These are phyloP conservation scores for Idris sp. DNA, from an alignment of 1,140 invertebrate genomes.

Conservation along the genomic window DNA sequence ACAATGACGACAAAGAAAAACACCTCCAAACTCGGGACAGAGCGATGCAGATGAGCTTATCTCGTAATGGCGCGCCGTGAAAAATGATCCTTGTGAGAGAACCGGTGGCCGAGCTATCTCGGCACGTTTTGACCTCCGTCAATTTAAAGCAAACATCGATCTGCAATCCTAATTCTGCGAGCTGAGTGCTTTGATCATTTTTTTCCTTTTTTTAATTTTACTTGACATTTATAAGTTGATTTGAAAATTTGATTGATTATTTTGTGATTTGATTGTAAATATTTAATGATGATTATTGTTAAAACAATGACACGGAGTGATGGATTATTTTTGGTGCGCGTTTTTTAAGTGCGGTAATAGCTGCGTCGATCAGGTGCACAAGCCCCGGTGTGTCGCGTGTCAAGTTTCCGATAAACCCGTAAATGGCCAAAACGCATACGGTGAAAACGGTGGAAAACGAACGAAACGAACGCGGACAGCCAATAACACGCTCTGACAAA, in stretches of 20 bases:
- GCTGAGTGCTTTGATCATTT: too few species aligned
- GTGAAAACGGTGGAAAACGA: constrained; percentile 60
- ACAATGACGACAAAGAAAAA: constrained; percentile 68
- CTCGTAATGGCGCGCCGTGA: constrained; percentile 64
- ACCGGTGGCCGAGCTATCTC: constrained; percentile 46
- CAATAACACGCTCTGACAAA: constrained; percentile 69
- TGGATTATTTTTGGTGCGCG: constrained; percentile 63
- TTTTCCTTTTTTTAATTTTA: too few species aligned
- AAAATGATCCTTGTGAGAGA: constrained; percentile 74
- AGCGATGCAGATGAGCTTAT: constrained; percentile 61
- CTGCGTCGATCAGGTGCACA: constrained; percentile 72
- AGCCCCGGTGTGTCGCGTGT: constrained; percentile 69
- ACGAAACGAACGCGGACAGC: constrained; percentile 60
- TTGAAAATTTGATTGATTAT: constrained; percentile 31
- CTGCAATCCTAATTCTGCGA: constrained; percentile 23
- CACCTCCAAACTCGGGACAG: too few species aligned
- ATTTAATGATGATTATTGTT: too few species aligned
- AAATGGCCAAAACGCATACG: constrained; percentile 69
- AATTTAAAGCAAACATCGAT: constrained; percentile 66
- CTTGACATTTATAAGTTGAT: constrained; percentile 41
- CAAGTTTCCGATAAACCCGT: constrained; percentile 69
- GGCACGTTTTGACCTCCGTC: constrained; percentile 57
- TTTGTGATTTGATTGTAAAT: constrained; percentile 30
- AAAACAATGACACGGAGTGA: too few species aligned
- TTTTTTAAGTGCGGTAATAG: constrained; percentile 68